Base-by-base conservation (phyloP, 2,888 invertebrate species). In the Hoplodrina ambigua region DNA sequence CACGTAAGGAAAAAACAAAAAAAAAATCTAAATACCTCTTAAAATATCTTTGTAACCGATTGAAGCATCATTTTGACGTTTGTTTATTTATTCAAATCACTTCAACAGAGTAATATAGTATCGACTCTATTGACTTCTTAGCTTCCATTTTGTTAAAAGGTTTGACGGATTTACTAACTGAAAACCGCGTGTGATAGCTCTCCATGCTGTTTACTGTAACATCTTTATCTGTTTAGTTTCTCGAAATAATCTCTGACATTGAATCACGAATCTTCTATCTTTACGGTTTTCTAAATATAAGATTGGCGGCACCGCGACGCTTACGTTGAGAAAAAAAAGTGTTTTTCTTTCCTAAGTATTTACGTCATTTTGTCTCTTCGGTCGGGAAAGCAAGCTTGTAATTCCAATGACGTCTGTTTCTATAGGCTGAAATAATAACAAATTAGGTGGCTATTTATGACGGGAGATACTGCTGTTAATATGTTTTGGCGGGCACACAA, bases 201-300 rank as follows among this genome's bases (percentile, higher is more conserved):
- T 54, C 56, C 62, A 69, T 58, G 64, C 74, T 80, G 78, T 86
- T 86, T 81, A 86, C 79, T 49, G 71, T 80, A 78, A 71, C 63
- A 59, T 75, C 73, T 85, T 87, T 85, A 88, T 89, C 87, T 88
- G 86, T 85, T 88, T 88, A 85, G 79, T 86, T 81, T 90, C 88
- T 85, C 78, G 78, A 89, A 92, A 90, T 90, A 90, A 87, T 85
- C 81, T 85, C 86, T 85, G 90, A 91, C 91, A 90, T 85, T 87
- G 87, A 87, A 85, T 85, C 85, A 85, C 84, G 86, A 85, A 87
- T 87, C 79, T 84, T 87, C 85, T 90, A 88, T 88, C 83, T 89
- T 78, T 78, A 76, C 72, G 55, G 67, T 75, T 67, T 61, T 83
- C 84, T 86, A 87, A 81, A 86, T 82, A 84, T 86, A 85, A 79